Evolutionary conservation across 2,888 invertebrate genomes (phyloP).

Genomic region (Drosophila eohydei): DNA sequence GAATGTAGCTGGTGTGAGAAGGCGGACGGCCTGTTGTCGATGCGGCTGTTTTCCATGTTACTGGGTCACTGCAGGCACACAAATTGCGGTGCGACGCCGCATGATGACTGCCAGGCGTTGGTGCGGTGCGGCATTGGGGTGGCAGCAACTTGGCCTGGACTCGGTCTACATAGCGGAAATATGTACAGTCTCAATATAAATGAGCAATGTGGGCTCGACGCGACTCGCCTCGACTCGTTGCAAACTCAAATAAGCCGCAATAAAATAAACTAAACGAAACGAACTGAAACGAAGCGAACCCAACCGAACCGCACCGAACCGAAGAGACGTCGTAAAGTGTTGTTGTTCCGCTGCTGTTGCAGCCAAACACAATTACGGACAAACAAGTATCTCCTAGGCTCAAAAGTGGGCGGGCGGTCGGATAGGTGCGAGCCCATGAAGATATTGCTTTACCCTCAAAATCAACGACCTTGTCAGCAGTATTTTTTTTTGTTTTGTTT

Average conservation of each 20-base stretch:
- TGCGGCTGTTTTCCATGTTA: slow-evolving; percentile 78
- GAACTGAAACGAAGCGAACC: slow-evolving; percentile 39
- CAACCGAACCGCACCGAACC: slow-evolving; percentile 40
- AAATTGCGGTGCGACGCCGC: slow-evolving; percentile 75
- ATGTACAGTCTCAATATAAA: slow-evolving; percentile 72
- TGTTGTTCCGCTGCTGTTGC: slow-evolving; percentile 32
- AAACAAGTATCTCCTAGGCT: slow-evolving; percentile 26
- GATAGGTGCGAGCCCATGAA: slow-evolving; percentile 7
- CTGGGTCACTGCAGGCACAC: slow-evolving; percentile 82
- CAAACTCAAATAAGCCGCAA: slow-evolving; percentile 72
- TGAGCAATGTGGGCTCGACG: slow-evolving; percentile 69
- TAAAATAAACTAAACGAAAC: slow-evolving; percentile 61
- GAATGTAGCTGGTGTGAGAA: slow-evolving; percentile 19
- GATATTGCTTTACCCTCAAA: slow-evolving; percentile 37
- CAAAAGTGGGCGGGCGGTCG: background rate
- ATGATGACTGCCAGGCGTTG: slow-evolving; percentile 45
- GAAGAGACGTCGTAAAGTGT: slow-evolving; percentile 52
- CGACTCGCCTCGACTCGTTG: slow-evolving; percentile 35
- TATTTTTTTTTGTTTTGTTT: slow-evolving; percentile 22
- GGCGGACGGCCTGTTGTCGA: slow-evolving; percentile 51
- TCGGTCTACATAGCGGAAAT: slow-evolving; percentile 45
- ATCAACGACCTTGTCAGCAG: slow-evolving; percentile 71
- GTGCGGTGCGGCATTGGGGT: background rate
- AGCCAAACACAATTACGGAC: slow-evolving; percentile 66
- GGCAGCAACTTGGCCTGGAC: slow-evolving; percentile 37